Evolutionary conservation across 2,113 vertebrate genomes (phyloP), one percentile per base, ranked within the genome.

Genomic region (Zeus faber): DNA sequence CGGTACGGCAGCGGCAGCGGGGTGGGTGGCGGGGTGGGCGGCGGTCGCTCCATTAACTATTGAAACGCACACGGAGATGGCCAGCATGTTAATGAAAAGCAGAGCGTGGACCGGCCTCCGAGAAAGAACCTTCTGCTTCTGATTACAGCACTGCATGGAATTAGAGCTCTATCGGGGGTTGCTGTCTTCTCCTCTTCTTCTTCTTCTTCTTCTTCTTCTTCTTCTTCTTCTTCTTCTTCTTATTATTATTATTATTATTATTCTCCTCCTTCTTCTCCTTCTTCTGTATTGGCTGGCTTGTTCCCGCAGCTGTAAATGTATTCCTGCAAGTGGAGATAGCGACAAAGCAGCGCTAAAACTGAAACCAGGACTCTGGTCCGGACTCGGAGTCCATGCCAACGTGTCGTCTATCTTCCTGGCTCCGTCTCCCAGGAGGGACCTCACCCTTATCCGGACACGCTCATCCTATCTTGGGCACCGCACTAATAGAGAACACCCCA

Each of bases 21-120:
- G 73, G 77, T 55, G 62, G 53, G 74, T 64, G 78, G 80, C 74
- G 48, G 72, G 73, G 77, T 55, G 62, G 53, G 74, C 62, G 78
- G 80, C 74, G n/a, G n/a, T n/a, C 74, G 67, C 78, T 79, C 69
- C 85, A 88, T 87, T 88, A 89, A 89, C 85, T 85, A 88, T 89
- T 87, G 76, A 89, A 75, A 82, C 80, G 80, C 80, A 84, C 79
- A 79, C 69, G 60, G 82, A 81, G 81, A 81, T 79, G 72, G 79
- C 71, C 80, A 75, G 84, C 73, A 87, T 85, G 79, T 85, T 85
- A 84, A 89, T 88, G 81, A 85, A 86, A 85, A 77, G 49, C 76
- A 77, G 80, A 65, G 58, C 46, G 61, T 4, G 37, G 63, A 61
- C 39, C 66, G 68, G 76, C 65, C 84, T 72, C 76, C 82, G 70